Evolutionary conservation across 2,797 vertebrate species (phyloP), one percentile per base, ranked within the genome.

Genomic region (Galagoides demidoff): DNA sequence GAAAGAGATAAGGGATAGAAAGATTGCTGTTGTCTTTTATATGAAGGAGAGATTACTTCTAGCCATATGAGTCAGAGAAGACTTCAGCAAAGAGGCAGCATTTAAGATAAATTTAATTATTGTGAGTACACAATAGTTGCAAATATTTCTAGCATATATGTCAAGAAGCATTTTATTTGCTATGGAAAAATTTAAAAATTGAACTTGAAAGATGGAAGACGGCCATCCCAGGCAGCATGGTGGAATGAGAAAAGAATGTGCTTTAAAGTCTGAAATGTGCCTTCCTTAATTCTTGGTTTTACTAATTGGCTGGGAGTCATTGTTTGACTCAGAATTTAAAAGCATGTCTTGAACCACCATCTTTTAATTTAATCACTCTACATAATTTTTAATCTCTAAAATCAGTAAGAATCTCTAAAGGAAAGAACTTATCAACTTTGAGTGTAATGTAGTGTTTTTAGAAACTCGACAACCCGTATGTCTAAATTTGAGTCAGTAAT

Each of bases 241-340:
- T 89, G 29, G 34, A 78, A 45, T 81, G 29, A 59, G 27, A 73
- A 85, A 29, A 55, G 5, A 4, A 52, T 78, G 73, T 52, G 4
- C 7, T 70, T 93, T 27, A 84, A 39, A 74, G 19, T 89, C 22
- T 63, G 71, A 95, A 95, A 68, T 22, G 57, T 52, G 3, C 20
- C 77, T 9, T 81, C 2, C 59, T 76, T 9, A 34, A 23, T 59
- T 79, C 3, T 45, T 84, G 19, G 55, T 82, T 81, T 94, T 17
- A 83, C 57, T 79, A 55, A 71, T 1, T 49, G 84, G 34, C 39
- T 86, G 5, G 31, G 20, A 92, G 20, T 93, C 39, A 73, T 82
- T 87, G 81, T 83, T 71, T 94, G 3, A 83, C 43, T 95, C 59
- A 90, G 76, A 64, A 94, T 94, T 90, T 89, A 85, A 74, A 13